phyloP scores from a whole-genome alignment of 1,140 invertebrate species.

The honey bee (Apis mellifera) region DNA sequence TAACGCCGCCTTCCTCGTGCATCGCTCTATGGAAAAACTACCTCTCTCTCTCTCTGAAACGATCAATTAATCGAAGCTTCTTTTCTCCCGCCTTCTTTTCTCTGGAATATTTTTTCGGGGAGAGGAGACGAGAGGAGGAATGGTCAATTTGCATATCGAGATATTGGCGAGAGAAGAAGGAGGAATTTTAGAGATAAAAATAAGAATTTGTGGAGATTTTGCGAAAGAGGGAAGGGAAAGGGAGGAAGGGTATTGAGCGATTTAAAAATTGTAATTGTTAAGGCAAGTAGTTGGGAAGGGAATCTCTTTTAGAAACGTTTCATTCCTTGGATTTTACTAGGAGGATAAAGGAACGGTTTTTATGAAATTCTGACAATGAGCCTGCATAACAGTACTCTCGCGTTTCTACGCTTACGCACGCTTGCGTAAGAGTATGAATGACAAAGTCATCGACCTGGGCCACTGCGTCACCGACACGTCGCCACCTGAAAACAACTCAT shows the following conservation, averaged over 20 bases:
- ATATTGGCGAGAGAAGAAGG: too few relatives aligned
- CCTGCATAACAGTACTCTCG: slow-evolving; percentile 44
- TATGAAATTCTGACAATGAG: slow-evolving; percentile 44
- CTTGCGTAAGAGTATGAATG: slow-evolving; percentile 51
- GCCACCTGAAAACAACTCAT: slow-evolving; percentile 32
- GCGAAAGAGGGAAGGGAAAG: too few relatives aligned
- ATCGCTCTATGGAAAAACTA: background rate
- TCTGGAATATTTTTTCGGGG: background rate
- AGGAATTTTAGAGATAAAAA: too few relatives aligned
- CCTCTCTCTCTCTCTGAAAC: background rate
- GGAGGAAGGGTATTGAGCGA: too few relatives aligned
- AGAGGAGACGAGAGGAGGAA: too few relatives aligned
- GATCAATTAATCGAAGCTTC: background rate
- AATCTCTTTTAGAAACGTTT: background rate
- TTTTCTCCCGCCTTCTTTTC: background rate
- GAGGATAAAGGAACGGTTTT: background rate
- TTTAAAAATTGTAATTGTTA: too few relatives aligned
- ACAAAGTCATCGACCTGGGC: slow-evolving; percentile 56
- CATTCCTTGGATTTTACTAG: background rate
- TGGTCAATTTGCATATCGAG: too few relatives aligned
- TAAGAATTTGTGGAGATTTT: too few relatives aligned
- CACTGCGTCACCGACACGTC: slow-evolving; percentile 37
- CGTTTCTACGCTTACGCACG: slow-evolving; percentile 49
- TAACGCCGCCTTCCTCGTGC: slow-evolving; percentile 2
- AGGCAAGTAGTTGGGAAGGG: too few relatives aligned